These are phyloP conservation scores for Catostylus mosaicus DNA, from an alignment of 30 jellyfish, hydroid and myxozoan species.

Conservation along the genomic window DNA sequence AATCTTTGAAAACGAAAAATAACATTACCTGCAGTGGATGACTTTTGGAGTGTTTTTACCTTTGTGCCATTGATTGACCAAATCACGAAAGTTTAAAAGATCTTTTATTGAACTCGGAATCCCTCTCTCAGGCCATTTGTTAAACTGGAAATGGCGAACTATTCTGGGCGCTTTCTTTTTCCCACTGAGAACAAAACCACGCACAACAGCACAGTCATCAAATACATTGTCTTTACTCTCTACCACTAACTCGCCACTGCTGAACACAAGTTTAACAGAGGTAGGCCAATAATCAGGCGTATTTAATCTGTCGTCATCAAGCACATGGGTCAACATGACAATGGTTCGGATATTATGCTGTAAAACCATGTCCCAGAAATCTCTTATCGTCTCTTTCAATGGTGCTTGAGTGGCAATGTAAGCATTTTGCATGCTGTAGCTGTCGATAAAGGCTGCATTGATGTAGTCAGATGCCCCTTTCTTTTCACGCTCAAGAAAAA, in stretches of 20 bases:
- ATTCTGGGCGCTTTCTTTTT: slow-evolving; percentile 48
- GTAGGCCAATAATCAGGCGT: slow-evolving; percentile 79
- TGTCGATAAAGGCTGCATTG: slow-evolving; percentile 74
- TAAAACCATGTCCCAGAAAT: slow-evolving; percentile 92
- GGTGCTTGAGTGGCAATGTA: slow-evolving; percentile 93
- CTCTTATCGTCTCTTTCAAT: slow-evolving; percentile 37
- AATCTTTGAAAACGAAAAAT: no score
- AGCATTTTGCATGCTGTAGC: slow-evolving; percentile 39
- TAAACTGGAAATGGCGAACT: slow-evolving; percentile 70
- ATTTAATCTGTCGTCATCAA: slow-evolving; percentile 49
- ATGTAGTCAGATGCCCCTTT: slow-evolving; percentile 69
- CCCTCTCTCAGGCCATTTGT: slow-evolving; percentile 80
- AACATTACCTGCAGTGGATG: slow-evolving; percentile 84
- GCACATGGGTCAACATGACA: slow-evolving; percentile 62
- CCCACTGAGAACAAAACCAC: slow-evolving; percentile 42
- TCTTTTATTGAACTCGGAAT: slow-evolving; percentile 49
- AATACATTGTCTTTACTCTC: slow-evolving; percentile 34
- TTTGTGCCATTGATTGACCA: slow-evolving; percentile 65
- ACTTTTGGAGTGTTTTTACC: slow-evolving; percentile 53
- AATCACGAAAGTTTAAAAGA: slow-evolving; percentile 65
- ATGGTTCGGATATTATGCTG: slow-evolving; percentile 71
- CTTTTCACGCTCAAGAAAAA: slow-evolving; percentile 30
- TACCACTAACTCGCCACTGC: slow-evolving; percentile 64
- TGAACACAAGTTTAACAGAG: slow-evolving; percentile 13
- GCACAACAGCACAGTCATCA: slow-evolving; percentile 38